Evolutionary conservation across 2,888 invertebrate species (phyloP).

Genomic region (Phengaris alcon): DNA sequence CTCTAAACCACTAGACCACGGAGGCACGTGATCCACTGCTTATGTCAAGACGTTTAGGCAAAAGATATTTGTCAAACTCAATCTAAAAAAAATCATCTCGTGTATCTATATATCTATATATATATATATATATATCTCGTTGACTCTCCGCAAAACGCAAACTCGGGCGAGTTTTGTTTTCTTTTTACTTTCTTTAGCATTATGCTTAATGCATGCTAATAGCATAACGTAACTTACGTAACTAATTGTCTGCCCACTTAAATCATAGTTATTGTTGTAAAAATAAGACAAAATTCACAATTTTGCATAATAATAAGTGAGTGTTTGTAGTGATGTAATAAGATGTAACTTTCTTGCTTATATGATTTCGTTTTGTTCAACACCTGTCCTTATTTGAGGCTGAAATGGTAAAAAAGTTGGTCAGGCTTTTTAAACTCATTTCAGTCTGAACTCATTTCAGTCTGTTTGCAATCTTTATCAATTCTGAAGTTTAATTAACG

Average conservation of each 20-base stretch:
- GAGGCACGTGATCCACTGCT: too few species aligned
- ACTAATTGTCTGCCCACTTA: background rate
- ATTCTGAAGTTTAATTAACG: constrained; percentile 1
- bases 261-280: background rate
- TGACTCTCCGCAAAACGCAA: too few species aligned
- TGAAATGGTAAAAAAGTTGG: background rate
- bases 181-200: background rate
- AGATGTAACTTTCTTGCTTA: background rate
- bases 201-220: background rate
- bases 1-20: too few species aligned
- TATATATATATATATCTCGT: too few species aligned
- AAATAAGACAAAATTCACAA: background rate
- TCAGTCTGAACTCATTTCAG: background rate
- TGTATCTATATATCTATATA: too few species aligned
- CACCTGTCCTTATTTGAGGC: background rate
- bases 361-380: background rate
- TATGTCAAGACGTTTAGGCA: too few species aligned
- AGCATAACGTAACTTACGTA: background rate
- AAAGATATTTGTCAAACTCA: too few species aligned
- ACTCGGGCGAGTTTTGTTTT: too few species aligned
- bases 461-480: background rate
- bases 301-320: constrained; percentile 1
- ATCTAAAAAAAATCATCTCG: too few species aligned
- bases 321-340: background rate
- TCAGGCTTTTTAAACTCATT: background rate